phyloP scores from a whole-genome alignment of 2,888 invertebrate genomes.

The Lasioglossum malachurum region DNA sequence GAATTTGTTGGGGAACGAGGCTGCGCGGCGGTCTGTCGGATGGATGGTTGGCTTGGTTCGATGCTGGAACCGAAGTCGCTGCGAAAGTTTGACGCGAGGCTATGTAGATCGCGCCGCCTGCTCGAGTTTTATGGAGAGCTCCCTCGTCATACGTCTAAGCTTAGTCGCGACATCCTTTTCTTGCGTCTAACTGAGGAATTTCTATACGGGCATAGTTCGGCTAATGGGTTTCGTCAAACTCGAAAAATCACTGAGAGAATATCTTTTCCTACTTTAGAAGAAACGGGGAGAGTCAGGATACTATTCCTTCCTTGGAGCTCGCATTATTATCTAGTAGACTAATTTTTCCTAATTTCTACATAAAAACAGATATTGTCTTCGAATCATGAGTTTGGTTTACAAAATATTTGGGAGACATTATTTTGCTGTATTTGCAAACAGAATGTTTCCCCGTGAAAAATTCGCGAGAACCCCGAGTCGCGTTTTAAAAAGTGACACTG shows the following conservation, averaged over 20 bases:
- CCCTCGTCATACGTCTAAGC: not conserved
- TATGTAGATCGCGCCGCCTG: conserved; percentile 8
- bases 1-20: not conserved
- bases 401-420: no score
- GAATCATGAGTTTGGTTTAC: no score
- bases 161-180: not conserved
- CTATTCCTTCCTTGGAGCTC: no score
- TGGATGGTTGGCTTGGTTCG: not conserved
- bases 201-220: not conserved
- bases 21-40: not conserved
- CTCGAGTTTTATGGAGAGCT: not conserved
- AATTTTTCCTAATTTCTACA: no score
- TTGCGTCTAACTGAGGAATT: not conserved
- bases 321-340: no score
- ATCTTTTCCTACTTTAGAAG: not conserved
- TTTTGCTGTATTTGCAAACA: no score
- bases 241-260: not conserved
- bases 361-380: no score
- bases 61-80: conserved; percentile 7
- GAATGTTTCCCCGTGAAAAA: no score
- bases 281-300: not conserved
- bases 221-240: not conserved
- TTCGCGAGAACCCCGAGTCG: not conserved
- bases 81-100: conserved; percentile 21
- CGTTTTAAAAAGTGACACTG: not conserved